A percentile compares a stretch with the other conserved stretches of the same genome.
Conservation (phyloP, 2,113 vertebrate species). For the Propithecus coquereli region DNA sequence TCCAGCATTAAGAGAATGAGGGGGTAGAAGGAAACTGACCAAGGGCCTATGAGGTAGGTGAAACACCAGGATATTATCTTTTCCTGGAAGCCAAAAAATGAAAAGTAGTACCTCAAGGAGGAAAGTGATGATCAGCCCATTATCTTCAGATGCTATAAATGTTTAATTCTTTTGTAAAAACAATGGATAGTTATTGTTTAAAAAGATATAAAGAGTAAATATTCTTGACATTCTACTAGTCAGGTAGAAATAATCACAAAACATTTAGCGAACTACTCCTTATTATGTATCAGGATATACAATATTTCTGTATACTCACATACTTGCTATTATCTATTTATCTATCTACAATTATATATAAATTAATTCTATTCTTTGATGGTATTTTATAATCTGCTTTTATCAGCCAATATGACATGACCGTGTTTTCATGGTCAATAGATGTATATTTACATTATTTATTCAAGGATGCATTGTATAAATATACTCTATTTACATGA, state of each 20-base stretch:
- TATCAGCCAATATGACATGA: neutral
- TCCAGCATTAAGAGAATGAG: neutral
- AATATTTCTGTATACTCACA: neutral
- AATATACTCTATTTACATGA: neutral
- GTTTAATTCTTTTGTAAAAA: neutral
- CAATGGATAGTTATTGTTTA: neutral
- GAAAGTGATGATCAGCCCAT: neutral
- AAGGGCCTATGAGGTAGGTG: neutral
- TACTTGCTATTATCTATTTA: neutral
- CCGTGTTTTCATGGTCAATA: neutral
- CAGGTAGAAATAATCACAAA: neutral
- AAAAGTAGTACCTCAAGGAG: neutral
- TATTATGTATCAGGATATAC: neutral
- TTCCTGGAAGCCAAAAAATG: neutral
- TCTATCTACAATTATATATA: neutral
- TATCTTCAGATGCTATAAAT: neutral
- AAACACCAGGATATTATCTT: neutral
- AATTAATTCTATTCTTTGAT: neutral
- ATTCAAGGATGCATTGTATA: neutral
- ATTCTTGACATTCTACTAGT: neutral
- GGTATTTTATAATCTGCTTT: neutral
- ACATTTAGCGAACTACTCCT: neutral
- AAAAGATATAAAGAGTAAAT: neutral
- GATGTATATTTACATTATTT: neutral
- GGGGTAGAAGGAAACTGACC: neutral